A percentile compares a stretch with the other conserved stretches of the same genome.
Evolutionary conservation across 2,113 vertebrate species (phyloP).

Genomic region (Rhinoptilus africanus): DNA sequence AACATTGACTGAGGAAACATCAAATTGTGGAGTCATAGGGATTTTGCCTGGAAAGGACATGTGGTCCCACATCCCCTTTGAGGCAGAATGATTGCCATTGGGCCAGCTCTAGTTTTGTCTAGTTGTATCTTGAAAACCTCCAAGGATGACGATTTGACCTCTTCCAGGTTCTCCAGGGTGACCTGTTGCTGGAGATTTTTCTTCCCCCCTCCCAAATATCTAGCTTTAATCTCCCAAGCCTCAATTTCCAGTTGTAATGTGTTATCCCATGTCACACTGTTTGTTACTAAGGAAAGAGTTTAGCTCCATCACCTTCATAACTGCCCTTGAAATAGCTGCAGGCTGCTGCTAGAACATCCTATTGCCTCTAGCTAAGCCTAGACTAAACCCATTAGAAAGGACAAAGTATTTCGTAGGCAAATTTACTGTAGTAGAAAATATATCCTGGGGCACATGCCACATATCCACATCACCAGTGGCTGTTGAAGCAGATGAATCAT

Average conservation of each 20-base stretch:
- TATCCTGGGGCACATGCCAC: background rate
- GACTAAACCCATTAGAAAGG: background rate
- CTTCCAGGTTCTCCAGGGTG: background rate
- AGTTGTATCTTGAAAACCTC: background rate
- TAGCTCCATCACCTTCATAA: background rate
- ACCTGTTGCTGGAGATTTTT: background rate
- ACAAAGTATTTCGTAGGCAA: background rate
- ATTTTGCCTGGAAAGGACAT: background rate
- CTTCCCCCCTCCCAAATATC: background rate
- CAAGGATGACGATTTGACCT: background rate
- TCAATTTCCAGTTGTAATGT: background rate
- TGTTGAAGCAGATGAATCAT: conserved; percentile 29
- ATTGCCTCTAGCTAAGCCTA: background rate
- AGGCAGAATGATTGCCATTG: background rate
- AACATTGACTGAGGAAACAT: background rate
- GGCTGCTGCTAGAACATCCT: background rate
- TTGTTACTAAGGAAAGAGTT: background rate
- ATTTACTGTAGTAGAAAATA: background rate
- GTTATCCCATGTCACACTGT: background rate
- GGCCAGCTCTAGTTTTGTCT: background rate
- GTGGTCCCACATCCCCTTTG: background rate
- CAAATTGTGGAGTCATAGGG: background rate
- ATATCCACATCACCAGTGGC: background rate
- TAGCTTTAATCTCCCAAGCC: background rate
- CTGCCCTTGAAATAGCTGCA: background rate